A percentile compares a stretch with the other conserved stretches of the same genome.
Conservation (phyloP, 2,113 vertebrate species). For the Jacana jacana region DNA sequence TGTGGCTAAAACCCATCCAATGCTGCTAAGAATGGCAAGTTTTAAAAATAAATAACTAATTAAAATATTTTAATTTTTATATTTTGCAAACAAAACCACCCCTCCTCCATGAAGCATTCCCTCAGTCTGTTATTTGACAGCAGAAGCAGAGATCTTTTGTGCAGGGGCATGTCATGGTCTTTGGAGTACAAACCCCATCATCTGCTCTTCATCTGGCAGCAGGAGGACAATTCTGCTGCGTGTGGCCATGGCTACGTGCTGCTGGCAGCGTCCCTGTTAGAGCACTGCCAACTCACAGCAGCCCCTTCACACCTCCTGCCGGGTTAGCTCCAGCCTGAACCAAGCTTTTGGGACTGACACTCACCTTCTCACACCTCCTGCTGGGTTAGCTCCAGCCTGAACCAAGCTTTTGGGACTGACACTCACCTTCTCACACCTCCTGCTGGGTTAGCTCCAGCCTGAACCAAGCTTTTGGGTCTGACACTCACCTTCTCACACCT, state of each 20-base stretch:
- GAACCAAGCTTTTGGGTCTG: too few species aligned
- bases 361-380: too few species aligned
- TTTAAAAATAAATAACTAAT: not conserved
- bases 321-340: too few species aligned
- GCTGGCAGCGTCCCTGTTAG: fast-evolving
- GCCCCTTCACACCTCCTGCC: too few species aligned
- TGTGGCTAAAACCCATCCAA: not conserved
- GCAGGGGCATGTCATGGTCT: not conserved
- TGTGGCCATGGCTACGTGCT: fast-evolving
- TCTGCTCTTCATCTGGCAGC: fast-evolving
- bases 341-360: too few species aligned
- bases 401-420: too few species aligned
- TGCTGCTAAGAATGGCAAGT: not conserved
- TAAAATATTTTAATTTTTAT: not conserved
- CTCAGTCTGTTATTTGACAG: not conserved
- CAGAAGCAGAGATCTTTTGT: not conserved
- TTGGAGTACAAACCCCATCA: too few species aligned
- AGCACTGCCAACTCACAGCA: fast-evolving
- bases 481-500: too few species aligned
- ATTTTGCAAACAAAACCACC: not conserved
- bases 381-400: too few species aligned
- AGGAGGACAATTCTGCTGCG: fast-evolving
- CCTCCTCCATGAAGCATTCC: fast-evolving
- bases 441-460: too few species aligned
- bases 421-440: too few species aligned